Evolutionary conservation across 1,140 invertebrate species (phyloP).

Genomic region (Metaphire vulgaris): DNA sequence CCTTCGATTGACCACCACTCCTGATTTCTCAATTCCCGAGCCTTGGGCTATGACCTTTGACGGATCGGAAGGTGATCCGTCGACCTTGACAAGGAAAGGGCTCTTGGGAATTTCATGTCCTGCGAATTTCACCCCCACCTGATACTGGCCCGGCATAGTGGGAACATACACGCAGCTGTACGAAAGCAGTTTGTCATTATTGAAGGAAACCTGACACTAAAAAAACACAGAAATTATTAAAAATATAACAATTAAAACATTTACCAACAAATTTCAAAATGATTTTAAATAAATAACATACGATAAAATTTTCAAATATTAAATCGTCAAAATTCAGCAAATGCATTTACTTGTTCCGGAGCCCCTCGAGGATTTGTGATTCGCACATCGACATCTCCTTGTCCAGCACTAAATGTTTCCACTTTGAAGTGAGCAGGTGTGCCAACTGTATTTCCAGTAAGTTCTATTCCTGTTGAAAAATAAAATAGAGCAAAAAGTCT

Average conservation of each 20-base stretch:
- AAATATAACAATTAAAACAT: too few relatives aligned
- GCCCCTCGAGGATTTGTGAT: slow-evolving; percentile 72
- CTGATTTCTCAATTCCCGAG: slow-evolving; percentile 69
- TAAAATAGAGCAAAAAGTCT: too few relatives aligned
- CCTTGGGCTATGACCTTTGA: slow-evolving; percentile 70
- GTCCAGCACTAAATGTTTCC: slow-evolving; percentile 79
- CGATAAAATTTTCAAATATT: too few relatives aligned
- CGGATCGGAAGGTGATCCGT: slow-evolving; percentile 69
- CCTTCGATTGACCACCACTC: not conserved
- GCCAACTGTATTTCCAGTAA: slow-evolving; percentile 67
- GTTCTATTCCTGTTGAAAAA: slow-evolving; percentile 62
- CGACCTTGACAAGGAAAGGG: slow-evolving; percentile 38
- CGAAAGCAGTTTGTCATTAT: not conserved
- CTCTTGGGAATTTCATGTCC: slow-evolving; percentile 79
- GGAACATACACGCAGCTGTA: slow-evolving; percentile 57
- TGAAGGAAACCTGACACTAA: not conserved
- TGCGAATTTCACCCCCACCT: slow-evolving; percentile 83
- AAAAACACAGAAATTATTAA: not conserved
- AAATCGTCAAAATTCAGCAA: too few relatives aligned
- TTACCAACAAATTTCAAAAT: too few relatives aligned
- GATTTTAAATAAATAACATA: too few relatives aligned
- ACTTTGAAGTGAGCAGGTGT: slow-evolving; percentile 78
- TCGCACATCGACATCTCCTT: slow-evolving; percentile 68
- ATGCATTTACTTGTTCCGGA: too few relatives aligned
- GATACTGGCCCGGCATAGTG: slow-evolving; percentile 91